Evolutionary conservation across 2,888 invertebrate species (phyloP).

Genomic region (Electrophaes corylata): DNA sequence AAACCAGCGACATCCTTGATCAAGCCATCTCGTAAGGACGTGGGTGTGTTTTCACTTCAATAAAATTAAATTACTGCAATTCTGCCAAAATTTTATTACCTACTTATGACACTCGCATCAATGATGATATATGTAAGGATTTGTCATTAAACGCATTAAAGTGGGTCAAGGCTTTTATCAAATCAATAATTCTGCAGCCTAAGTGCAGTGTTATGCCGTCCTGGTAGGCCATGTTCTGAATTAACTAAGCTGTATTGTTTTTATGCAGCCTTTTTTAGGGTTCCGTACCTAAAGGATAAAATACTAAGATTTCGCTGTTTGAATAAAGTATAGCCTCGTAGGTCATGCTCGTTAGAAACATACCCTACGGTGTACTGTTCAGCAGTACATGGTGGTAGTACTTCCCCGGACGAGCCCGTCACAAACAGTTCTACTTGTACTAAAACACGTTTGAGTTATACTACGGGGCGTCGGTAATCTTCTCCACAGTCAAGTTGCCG

Average conservation of each 20-base stretch:
- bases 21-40: constrained; percentile 17
- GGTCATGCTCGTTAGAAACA: too few species aligned
- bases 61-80: constrained; percentile 26
- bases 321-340: too few species aligned
- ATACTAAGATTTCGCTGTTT: too few species aligned
- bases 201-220: neutral
- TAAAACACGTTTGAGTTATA: too few species aligned
- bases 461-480: too few species aligned
- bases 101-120: constrained; percentile 10
- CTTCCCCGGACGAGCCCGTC: too few species aligned
- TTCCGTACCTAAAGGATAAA: too few species aligned
- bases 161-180: constrained; percentile 6
- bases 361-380: too few species aligned
- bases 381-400: too few species aligned
- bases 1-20: constrained; percentile 10
- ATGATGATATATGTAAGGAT: constrained; percentile 14
- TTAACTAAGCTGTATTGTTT: neutral
- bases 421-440: too few species aligned
- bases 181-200: neutral
- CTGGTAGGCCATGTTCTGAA: neutral
- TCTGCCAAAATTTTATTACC: constrained; percentile 25
- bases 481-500: too few species aligned
- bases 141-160: neutral
- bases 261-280: too few species aligned
- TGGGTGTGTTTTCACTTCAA: constrained; percentile 25